Evolutionary conservation across 2,888 invertebrate species (phyloP).

Genomic region (Synanthedon tipuliformis): DNA sequence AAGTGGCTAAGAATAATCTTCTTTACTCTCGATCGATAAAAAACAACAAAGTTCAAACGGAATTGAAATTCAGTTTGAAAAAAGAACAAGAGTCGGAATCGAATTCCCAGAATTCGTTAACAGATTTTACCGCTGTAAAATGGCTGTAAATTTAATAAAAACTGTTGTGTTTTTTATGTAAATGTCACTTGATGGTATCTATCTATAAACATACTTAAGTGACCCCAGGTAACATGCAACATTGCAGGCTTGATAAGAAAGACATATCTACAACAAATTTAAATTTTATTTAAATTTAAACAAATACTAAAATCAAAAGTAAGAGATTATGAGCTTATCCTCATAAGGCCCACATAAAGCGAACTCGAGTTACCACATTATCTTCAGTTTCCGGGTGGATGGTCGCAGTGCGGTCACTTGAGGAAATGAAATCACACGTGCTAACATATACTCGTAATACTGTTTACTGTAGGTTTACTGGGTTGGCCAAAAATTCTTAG

Average conservation of each 20-base stretch:
- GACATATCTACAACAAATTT: too few species aligned
- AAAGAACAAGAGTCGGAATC: constrained; percentile 21
- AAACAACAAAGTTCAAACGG: constrained; percentile 14
- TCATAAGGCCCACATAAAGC: neutral
- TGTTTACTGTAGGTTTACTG: too few species aligned
- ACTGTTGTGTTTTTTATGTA: too few species aligned
- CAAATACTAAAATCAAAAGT: too few species aligned
- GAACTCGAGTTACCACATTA: neutral
- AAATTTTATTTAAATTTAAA: too few species aligned
- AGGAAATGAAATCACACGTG: constrained; percentile 2
- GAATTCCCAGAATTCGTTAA: constrained; percentile 22
- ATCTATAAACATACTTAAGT: too few species aligned
- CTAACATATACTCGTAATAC: constrained; percentile 1
- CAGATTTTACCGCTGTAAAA: constrained; percentile 18
- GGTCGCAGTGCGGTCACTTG: constrained; percentile 2
- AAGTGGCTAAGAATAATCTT: neutral
- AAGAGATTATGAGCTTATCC: too few species aligned
- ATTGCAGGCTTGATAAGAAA: too few species aligned
- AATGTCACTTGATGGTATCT: too few species aligned
- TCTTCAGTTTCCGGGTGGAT: constrained; percentile 4
- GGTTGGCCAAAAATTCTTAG: too few species aligned
- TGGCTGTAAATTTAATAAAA: neutral
- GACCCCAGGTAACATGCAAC: too few species aligned
- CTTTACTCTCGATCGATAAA: neutral
- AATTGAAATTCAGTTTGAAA: constrained; percentile 26